phyloP scores from a whole-genome alignment of 2,113 vertebrate genomes.

The Apodemus sylvaticus region DNA sequence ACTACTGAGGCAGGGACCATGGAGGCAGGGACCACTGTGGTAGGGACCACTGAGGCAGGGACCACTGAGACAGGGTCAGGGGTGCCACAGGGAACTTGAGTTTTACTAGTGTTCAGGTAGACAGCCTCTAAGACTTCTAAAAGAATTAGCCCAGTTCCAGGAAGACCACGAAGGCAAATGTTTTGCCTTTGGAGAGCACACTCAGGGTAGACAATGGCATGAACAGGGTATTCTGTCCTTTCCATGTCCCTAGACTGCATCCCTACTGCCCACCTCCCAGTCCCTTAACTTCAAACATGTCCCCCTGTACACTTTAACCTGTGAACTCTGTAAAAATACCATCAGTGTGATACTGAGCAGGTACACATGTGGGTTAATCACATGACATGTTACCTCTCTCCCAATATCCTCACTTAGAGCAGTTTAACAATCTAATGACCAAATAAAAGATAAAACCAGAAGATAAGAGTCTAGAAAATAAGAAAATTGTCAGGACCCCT shows the following conservation, averaged over 20 bases:
- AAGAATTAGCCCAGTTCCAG: background rate
- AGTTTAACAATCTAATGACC: background rate
- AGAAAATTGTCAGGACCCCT: background rate
- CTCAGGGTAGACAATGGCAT: too few species aligned
- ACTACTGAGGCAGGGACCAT: too few species aligned
- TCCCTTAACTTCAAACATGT: background rate
- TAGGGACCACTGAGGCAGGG: too few species aligned
- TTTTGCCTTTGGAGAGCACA: too few species aligned
- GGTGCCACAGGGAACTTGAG: background rate
- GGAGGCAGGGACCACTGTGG: too few species aligned
- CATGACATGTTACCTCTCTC: rapidly evolving
- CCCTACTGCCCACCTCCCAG: too few species aligned
- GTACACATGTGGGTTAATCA: rapidly evolving
- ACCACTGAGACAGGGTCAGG: too few species aligned
- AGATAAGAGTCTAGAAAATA: background rate
- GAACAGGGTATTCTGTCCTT: background rate
- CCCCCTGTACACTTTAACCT: background rate
- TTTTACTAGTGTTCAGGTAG: background rate
- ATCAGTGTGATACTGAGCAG: background rate
- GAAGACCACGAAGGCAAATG: background rate
- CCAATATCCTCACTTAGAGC: background rate
- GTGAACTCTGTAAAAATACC: too few species aligned
- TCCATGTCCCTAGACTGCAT: background rate
- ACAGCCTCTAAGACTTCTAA: background rate
- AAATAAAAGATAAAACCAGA: background rate